Base-by-base conservation (phyloP, 2,797 vertebrate species). In the Champsocephalus esox region DNA sequence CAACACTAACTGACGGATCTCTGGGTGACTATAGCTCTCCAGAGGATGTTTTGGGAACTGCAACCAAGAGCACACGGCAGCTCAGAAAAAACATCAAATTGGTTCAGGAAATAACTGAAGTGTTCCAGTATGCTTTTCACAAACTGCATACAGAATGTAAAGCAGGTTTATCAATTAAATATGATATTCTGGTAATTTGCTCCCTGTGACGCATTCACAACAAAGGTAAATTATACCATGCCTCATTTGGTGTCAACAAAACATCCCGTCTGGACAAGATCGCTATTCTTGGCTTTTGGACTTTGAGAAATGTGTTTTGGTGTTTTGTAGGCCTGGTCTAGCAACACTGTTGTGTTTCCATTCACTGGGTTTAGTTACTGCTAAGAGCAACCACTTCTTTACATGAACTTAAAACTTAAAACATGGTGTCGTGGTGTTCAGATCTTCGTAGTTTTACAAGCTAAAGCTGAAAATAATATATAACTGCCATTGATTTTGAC, bases 21-120 rank as follows among this genome's bases (percentile, higher is more conserved):
- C 57, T 88, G 82, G 87, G 88, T 77, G 71, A 80, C 49, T 80
- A 52, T 75, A 75, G 88, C 91, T 91, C 87, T 91, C 93, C 71
- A 88, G 84, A 87, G 94, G 92, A 83, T 14, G 13, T 61, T 70
- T 54, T 44, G 12, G 44, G 82, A 88, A 92, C 79, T 92, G 83
- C 91, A 90, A n/a, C 56, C 45, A 17, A 34, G 8, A 62, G 48
- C 34, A 59, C 8, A 16, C 9, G 5, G 45, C 24, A 28, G 56
- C 52, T 57, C 19, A 13, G 28, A 38, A 6, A 17, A 66, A 19
- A 43, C 19, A 10, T 8, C 34, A 9, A 38, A 9, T 7, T 38
- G 7, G 34, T 38, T 38, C 34, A 38, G 34, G 34, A 38, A 38
- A 38, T 6, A 38, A 38, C 34, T 1, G 34, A 38, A 13, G 43